Evolutionary conservation across 2,113 vertebrate species (phyloP).

Genomic region (Silurus glanis): DNA sequence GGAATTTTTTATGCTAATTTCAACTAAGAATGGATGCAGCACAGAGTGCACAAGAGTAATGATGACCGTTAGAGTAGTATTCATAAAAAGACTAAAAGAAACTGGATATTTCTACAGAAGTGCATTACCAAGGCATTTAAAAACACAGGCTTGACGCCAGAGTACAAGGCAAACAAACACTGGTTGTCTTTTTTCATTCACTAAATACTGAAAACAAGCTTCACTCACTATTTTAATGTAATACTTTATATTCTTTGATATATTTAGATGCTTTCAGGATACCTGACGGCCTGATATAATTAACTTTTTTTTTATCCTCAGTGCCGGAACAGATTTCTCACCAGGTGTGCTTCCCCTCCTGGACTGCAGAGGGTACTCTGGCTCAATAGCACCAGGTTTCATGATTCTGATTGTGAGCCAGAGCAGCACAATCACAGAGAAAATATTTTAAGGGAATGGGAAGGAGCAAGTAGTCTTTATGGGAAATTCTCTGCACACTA

Average conservation of each 20-base stretch:
- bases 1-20: constrained; percentile 44
- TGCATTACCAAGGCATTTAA: constrained; percentile 67
- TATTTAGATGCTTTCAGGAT: constrained; percentile 62
- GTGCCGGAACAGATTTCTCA: constrained; percentile 46
- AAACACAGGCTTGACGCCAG: constrained; percentile 66
- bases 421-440: constrained; percentile 48
- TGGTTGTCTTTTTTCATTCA: constrained; percentile 70
- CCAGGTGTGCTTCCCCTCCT: constrained; percentile 48
- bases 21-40: constrained; percentile 47
- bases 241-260: constrained; percentile 59
- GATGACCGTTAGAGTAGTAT: constrained; percentile 55
- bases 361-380: constrained; percentile 64
- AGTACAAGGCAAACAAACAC: constrained; percentile 80
- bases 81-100: constrained; percentile 57
- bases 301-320: constrained; percentile 41
- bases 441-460: constrained; percentile 23
- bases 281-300: constrained; percentile 64
- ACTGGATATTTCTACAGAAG: constrained; percentile 60
- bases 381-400: constrained; percentile 69
- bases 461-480: constrained; percentile 42
- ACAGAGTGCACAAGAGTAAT: constrained; percentile 58
- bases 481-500: constrained; percentile 7
- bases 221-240: constrained; percentile 69
- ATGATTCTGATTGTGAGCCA: constrained; percentile 56
- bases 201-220: constrained; percentile 78